Evolutionary conservation across 2,888 invertebrate genomes (phyloP).

Genomic region (Dromius quadrimaculatus): DNA sequence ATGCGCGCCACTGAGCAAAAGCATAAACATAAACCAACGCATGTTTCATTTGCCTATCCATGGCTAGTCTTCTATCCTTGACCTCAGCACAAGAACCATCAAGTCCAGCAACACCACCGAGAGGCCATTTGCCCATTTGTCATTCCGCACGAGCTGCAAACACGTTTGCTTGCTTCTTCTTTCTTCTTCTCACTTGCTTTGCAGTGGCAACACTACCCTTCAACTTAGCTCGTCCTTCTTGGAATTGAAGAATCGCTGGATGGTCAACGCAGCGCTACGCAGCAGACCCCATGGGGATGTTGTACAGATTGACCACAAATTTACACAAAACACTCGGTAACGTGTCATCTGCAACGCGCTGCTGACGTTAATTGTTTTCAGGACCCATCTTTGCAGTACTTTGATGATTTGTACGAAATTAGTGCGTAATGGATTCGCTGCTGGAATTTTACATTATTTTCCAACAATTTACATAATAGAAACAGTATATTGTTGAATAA

Average conservation of each 20-base stretch:
- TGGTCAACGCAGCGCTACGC: conserved; percentile 21
- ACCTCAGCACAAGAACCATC: conserved; percentile 23
- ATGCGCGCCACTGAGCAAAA: conserved; percentile 26
- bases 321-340: conserved; percentile 33
- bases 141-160: conserved; percentile 50
- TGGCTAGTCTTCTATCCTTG: conserved; percentile 41
- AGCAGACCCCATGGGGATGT: conserved; percentile 41
- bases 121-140: conserved; percentile 29
- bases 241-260: conserved; percentile 24
- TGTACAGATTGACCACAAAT: conserved; percentile 45
- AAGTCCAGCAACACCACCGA: neutral
- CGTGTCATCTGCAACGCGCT: conserved; percentile 18
- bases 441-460: conserved; percentile 1
- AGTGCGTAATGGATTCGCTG: neutral
- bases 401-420: neutral
- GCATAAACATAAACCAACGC: conserved; percentile 26
- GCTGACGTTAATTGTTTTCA: conserved; percentile 5
- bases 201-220: neutral
- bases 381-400: neutral
- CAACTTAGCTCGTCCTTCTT: conserved; percentile 22
- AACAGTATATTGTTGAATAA: too few relatives aligned
- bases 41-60: conserved; percentile 47
- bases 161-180: conserved; percentile 31
- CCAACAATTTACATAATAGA: too few relatives aligned
- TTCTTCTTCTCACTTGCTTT: neutral